phyloP scores from a whole-genome alignment of 1,140 invertebrate genomes.

The Diachasma alloeum region DNA sequence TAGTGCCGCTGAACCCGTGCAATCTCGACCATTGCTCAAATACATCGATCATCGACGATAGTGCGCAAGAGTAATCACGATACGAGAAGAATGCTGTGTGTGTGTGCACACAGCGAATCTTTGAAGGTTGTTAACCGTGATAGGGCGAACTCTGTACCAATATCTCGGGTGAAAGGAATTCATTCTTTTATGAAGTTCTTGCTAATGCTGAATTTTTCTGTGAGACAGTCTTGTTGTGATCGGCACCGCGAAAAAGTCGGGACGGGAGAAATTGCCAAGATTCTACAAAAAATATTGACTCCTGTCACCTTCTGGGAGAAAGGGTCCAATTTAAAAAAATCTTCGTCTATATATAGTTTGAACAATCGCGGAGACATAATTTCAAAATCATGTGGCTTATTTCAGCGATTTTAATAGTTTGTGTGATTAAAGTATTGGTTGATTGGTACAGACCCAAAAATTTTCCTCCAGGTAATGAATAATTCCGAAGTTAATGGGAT shows the following conservation, averaged over 20 bases:
- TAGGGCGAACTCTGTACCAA: neutral
- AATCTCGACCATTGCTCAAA: neutral
- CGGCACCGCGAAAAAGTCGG: neutral
- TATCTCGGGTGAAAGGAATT: constrained; percentile 1
- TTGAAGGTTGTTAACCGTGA: neutral
- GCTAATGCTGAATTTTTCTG: neutral
- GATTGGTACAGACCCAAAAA: neutral
- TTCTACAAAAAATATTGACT: neutral
- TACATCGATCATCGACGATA: neutral
- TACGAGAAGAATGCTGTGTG: neutral
- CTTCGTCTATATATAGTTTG: neutral
- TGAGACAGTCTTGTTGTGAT: neutral
- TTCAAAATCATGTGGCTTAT: neutral
- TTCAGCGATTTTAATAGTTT: neutral
- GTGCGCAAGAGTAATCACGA: neutral
- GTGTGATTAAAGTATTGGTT: neutral
- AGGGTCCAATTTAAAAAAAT: neutral
- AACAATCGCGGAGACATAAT: neutral
- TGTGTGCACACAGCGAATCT: neutral
- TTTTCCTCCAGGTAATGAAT: neutral
- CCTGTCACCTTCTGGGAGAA: neutral
- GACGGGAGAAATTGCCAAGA: neutral
- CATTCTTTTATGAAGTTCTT: neutral
- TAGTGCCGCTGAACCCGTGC: neutral
- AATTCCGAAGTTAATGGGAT: neutral